A percentile compares a stretch with the other conserved stretches of the same genome.
Evolutionary conservation across 2,888 invertebrate species (phyloP).

Genomic region (Drosophila neoperkinsi): DNA sequence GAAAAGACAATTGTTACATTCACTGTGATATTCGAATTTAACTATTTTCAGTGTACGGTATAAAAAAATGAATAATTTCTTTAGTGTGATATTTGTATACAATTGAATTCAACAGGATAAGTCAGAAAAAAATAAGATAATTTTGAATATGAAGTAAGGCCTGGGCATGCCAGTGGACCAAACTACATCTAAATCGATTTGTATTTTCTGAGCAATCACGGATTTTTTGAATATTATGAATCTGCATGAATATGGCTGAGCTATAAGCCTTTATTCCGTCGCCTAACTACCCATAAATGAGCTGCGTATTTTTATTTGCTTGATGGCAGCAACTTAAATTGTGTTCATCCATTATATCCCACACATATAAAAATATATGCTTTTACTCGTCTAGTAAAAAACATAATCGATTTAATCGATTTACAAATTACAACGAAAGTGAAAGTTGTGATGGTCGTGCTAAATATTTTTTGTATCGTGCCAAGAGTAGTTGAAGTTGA

Average conservation of each 20-base stretch:
- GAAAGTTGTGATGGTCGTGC: background rate
- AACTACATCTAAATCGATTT: background rate
- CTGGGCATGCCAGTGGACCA: background rate
- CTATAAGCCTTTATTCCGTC: background rate
- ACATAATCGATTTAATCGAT: background rate
- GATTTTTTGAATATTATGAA: background rate
- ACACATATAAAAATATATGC: background rate
- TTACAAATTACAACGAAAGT: background rate
- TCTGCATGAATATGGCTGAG: too few relatives aligned
- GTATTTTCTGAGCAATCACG: background rate
- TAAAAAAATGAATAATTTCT: too few relatives aligned
- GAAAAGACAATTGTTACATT: background rate
- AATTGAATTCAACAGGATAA: background rate
- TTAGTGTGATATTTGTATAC: background rate
- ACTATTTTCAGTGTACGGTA: too few relatives aligned
- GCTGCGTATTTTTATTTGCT: background rate
- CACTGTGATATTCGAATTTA: too few relatives aligned
- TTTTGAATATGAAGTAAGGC: too few relatives aligned
- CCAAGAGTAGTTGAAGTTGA: background rate
- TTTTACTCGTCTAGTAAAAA: background rate
- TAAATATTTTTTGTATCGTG: background rate
- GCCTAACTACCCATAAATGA: background rate
- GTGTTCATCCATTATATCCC: fast-evolving
- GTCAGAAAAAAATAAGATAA: too few relatives aligned
- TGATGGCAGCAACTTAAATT: background rate